phyloP scores from a whole-genome alignment of 2,888 invertebrate genomes.

The Dorcus parallelipipedus region DNA sequence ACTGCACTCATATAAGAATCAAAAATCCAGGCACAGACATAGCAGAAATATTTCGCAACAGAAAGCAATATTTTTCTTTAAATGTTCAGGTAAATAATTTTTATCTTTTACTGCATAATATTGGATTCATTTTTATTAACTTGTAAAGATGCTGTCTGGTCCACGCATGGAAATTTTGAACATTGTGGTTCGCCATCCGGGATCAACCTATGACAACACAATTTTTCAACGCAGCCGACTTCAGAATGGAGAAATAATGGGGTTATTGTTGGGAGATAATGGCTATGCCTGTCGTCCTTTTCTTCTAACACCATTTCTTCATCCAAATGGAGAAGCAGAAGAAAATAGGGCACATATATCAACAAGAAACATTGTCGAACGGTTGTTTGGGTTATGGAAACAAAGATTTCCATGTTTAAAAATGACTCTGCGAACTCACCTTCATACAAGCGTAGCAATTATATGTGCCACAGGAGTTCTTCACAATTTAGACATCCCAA shows the following conservation, averaged over 20 bases:
- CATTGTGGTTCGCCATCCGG: conserved; percentile 13
- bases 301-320: conserved; percentile 21
- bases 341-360: conserved; percentile 13
- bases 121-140: no score
- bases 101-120: no score
- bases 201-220: conserved; percentile 1
- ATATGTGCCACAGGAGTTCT: conserved; percentile 20
- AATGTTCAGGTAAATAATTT: conserved; percentile 17
- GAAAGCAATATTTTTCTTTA: conserved; percentile 16
- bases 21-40: conserved; percentile 18
- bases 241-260: no score
- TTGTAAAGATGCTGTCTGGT: conserved; percentile 5
- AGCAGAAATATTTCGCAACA: conserved; percentile 19
- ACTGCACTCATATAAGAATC: conserved; percentile 20
- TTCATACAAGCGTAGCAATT: conserved; percentile 10
- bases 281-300: conserved; percentile 23
- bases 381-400: conserved; percentile 23
- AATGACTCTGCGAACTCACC: background rate
- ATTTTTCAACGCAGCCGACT: no score
- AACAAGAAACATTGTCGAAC: conserved; percentile 22
- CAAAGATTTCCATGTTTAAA: conserved; percentile 16
- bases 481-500: conserved; percentile 10
- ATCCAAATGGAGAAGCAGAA: conserved; percentile 11
- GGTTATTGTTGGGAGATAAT: conserved; percentile 22
- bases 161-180: conserved; percentile 17